phyloP scores from a whole-genome alignment of 2,797 vertebrate species.

The Muscicapa comitata region DNA sequence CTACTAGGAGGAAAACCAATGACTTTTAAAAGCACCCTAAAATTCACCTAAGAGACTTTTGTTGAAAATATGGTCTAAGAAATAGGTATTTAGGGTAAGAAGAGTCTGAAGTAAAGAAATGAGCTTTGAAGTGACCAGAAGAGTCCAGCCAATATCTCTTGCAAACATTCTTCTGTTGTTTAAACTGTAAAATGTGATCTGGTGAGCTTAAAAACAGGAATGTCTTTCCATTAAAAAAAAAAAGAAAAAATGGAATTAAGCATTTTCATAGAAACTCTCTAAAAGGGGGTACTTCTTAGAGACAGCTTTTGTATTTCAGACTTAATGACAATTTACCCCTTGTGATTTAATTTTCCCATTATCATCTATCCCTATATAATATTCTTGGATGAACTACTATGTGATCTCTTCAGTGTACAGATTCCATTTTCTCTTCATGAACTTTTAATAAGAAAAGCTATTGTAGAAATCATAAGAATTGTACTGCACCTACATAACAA shows the following conservation, averaged over 20 bases:
- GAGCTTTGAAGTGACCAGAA: background rate
- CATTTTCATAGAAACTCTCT: background rate
- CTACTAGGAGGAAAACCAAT: background rate
- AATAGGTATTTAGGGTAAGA: background rate
- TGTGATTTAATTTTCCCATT: background rate
- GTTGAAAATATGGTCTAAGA: background rate
- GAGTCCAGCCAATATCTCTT: background rate
- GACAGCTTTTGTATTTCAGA: background rate
- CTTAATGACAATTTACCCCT: background rate
- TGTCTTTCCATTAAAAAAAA: background rate
- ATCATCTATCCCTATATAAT: background rate
- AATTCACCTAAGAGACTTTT: background rate
- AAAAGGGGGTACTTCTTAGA: background rate
- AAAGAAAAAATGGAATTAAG: background rate
- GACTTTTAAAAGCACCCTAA: background rate
- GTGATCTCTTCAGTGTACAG: background rate
- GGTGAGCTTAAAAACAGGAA: background rate
- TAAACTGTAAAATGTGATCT: background rate
- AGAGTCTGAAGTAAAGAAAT: background rate
- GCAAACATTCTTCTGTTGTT: background rate
- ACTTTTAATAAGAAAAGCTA: slow-evolving; percentile 27
- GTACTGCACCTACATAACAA: background rate
- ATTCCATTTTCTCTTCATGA: background rate
- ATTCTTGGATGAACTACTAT: background rate
- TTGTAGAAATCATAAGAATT: background rate